Evolutionary conservation across 2,113 vertebrate genomes (phyloP).

Genomic region (Podarcis cretensis): DNA sequence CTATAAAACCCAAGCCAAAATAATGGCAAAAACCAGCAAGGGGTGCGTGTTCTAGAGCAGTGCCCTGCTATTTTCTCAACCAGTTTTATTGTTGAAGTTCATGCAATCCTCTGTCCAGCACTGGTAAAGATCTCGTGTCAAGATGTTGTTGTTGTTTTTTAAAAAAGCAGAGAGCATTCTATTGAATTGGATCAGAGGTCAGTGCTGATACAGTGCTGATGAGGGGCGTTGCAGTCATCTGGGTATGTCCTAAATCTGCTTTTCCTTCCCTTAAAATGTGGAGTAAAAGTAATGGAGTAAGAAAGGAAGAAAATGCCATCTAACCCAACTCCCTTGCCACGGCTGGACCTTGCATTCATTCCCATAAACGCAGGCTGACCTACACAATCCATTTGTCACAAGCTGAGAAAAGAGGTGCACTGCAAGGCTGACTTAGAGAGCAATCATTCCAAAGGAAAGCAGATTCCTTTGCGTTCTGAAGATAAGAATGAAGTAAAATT

Average conservation of each 20-base stretch:
- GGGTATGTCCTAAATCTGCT: neutral
- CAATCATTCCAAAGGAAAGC: neutral
- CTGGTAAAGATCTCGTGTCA: neutral
- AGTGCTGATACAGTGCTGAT: neutral
- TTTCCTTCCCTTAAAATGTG: neutral
- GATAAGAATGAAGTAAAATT: neutral
- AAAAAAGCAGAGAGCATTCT: neutral
- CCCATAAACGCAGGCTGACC: neutral
- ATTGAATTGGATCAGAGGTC: neutral
- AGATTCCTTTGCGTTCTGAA: neutral
- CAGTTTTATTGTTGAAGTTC: neutral
- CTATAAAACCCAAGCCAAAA: neutral
- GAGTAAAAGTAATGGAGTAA: neutral
- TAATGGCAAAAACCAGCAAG: neutral
- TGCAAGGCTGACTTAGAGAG: neutral
- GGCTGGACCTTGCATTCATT: no score
- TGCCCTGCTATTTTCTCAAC: neutral
- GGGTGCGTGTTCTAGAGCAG: neutral
- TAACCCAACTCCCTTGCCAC: neutral
- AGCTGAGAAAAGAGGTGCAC: neutral
- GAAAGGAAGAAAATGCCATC: neutral
- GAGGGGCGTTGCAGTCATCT: neutral
- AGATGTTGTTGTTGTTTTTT: neutral
- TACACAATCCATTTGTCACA: neutral
- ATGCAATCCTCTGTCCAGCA: neutral